Evolutionary conservation across 1,140 invertebrate species (phyloP).

Genomic region (Matsumurasca onukii): DNA sequence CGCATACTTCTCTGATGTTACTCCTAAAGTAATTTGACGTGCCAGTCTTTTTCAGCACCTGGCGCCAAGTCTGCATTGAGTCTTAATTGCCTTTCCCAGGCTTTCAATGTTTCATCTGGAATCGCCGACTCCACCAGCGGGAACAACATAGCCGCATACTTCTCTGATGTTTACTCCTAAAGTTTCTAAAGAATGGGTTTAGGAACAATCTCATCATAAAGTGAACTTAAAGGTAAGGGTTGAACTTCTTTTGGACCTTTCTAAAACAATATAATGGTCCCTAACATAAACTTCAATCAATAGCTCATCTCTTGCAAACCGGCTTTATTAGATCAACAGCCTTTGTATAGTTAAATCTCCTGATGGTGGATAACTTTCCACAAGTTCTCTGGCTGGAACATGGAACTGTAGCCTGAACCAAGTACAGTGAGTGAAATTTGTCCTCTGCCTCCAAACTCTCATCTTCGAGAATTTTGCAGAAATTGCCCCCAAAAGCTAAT

Average conservation of each 20-base stretch:
- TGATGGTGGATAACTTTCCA: neutral
- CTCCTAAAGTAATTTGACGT: too few relatives aligned
- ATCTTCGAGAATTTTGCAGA: too few relatives aligned
- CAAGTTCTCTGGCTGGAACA: neutral
- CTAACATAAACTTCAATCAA: neutral
- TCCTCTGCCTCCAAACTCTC: neutral
- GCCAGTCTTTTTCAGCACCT: too few relatives aligned
- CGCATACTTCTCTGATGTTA: too few relatives aligned
- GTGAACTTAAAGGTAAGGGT: neutral
- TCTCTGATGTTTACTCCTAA: neutral
- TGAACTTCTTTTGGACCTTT: neutral
- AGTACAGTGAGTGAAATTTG: neutral
- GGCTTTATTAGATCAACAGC: neutral
- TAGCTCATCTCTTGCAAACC: neutral
- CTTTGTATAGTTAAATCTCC: neutral
- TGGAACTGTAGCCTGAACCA: neutral
- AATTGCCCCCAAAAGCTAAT: too few relatives aligned
- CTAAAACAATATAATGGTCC: neutral
- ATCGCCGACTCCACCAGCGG: neutral
- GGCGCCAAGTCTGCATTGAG: too few relatives aligned
- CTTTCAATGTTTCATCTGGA: neutral
- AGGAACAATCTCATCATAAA: neutral
- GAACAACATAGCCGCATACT: constrained; percentile 1
- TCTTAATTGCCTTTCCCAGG: too few relatives aligned
- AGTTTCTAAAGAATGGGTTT: neutral